Conservation (phyloP, 2,113 vertebrate species). For the Elanoides forficatus region DNA sequence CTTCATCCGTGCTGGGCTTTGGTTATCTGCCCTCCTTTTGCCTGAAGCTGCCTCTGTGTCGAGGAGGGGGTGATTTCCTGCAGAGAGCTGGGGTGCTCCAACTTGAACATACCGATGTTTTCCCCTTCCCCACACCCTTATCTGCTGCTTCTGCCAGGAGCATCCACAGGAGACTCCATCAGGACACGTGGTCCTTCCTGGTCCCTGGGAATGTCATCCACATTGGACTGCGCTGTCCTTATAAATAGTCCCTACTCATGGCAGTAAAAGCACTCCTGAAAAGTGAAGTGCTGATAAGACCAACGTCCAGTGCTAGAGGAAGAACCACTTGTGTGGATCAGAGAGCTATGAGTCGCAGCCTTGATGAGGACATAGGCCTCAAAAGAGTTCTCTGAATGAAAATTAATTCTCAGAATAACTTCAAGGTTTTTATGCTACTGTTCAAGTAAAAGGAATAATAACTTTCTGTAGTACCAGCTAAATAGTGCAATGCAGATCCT, state of each 20-base stretch:
- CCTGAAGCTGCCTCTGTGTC: not conserved
- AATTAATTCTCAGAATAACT: not conserved
- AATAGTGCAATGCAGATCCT: not conserved
- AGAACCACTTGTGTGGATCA: not conserved
- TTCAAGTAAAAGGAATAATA: not conserved
- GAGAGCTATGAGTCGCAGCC: not conserved
- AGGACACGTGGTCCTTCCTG: not conserved
- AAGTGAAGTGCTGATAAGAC: not conserved
- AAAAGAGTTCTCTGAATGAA: not conserved
- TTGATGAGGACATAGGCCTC: not conserved
- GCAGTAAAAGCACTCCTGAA: not conserved
- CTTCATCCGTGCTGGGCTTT: not conserved
- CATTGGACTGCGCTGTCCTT: accelerated
- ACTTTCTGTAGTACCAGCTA: not conserved
- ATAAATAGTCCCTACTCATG: not conserved
- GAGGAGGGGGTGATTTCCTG: not conserved
- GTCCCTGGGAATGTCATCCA: not conserved
- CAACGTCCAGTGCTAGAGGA: not conserved
- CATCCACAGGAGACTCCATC: not conserved
- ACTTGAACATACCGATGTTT: not conserved
- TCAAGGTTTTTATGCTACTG: not conserved
- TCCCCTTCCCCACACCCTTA: not conserved
- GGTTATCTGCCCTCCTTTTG: not conserved
- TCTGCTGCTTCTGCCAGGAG: not conserved
- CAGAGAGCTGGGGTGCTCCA: not conserved